Evolutionary conservation across 2,888 invertebrate genomes (phyloP).

Genomic region (Leptopilina syphax): DNA sequence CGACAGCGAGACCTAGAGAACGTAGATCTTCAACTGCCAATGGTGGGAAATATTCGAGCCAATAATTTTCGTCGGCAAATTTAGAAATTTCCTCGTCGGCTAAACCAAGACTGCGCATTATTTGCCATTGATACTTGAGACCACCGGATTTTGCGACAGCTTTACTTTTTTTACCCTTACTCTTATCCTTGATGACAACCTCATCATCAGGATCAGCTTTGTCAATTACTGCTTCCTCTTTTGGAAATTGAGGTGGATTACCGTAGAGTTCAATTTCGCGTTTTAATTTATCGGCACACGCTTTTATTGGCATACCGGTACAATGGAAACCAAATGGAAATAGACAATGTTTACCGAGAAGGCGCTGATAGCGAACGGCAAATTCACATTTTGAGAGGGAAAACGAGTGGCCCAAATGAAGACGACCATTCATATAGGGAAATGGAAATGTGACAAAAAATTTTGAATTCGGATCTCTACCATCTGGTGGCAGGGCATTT

Average conservation of each 20-base stretch:
- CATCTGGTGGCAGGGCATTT: conserved; percentile 85
- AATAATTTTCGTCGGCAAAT: conserved; percentile 93
- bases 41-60: conserved; percentile 99
- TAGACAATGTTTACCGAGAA: conserved; percentile 92
- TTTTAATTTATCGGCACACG: conserved; percentile 97
- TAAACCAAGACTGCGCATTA: conserved; percentile 96
- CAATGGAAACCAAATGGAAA: conserved; percentile 99
- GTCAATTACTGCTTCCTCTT: conserved; percentile 73
- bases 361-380: conserved; percentile 92
- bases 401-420: conserved; percentile 98
- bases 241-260: conserved; percentile 93
- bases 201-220: conserved; percentile 78
- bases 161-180: conserved; percentile 97
- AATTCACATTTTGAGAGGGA: conserved; percentile 98
- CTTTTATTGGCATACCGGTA: conserved; percentile 99
- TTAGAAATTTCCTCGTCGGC: conserved; percentile 93
- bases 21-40: conserved; percentile 91
- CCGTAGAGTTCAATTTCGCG: conserved; percentile 95
- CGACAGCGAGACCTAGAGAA: conserved; percentile 94
- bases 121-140: conserved; percentile 98
- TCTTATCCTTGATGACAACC: conserved; percentile 87
- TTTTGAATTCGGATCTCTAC: conserved; percentile 84
- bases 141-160: conserved; percentile 93
- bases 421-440: conserved; percentile 99
- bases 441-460: conserved; percentile 97